These are phyloP conservation scores for Plebejus argus DNA, from an alignment of 2,888 invertebrate genomes.

Conservation along the genomic window DNA sequence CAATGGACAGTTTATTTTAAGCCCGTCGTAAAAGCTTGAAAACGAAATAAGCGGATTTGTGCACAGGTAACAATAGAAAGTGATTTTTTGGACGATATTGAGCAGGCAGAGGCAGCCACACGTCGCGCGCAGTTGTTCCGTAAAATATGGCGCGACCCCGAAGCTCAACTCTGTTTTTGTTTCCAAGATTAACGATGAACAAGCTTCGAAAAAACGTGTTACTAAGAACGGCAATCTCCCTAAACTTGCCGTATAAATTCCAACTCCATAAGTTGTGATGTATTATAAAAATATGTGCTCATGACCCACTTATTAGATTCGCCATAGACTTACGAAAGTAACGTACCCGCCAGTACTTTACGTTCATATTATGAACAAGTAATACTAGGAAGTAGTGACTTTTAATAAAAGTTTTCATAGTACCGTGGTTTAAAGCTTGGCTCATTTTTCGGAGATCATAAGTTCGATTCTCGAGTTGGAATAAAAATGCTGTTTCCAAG, in stretches of 20 bases:
- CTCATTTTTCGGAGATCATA: background rate
- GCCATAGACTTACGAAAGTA: background rate
- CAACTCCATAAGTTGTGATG: constrained; percentile 20
- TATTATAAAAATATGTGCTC: constrained; percentile 6
- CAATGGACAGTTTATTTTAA: background rate
- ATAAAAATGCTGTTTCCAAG: background rate
- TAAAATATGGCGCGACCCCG: constrained; percentile 68
- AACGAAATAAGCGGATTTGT: constrained; percentile 13
- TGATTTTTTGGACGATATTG: constrained; percentile 39
- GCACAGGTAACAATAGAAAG: constrained; percentile 39
- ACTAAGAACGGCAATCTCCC: constrained; percentile 71
- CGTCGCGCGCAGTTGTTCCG: constrained; percentile 71
- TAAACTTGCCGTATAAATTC: constrained; percentile 61
- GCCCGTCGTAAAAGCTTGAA: background rate
- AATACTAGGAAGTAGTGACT: too few species aligned
- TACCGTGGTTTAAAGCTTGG: too few species aligned
- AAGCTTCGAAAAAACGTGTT: constrained; percentile 74
- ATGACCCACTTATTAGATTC: constrained; percentile 1
- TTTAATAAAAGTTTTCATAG: too few species aligned
- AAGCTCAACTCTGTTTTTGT: constrained; percentile 73
- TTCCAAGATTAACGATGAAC: constrained; percentile 79
- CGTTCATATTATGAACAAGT: too few species aligned
- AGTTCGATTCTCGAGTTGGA: background rate
- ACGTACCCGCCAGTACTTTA: background rate
- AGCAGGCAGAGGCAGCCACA: constrained; percentile 53